phyloP scores from a whole-genome alignment of 2,797 vertebrate species.

The Varecia variegata region DNA sequence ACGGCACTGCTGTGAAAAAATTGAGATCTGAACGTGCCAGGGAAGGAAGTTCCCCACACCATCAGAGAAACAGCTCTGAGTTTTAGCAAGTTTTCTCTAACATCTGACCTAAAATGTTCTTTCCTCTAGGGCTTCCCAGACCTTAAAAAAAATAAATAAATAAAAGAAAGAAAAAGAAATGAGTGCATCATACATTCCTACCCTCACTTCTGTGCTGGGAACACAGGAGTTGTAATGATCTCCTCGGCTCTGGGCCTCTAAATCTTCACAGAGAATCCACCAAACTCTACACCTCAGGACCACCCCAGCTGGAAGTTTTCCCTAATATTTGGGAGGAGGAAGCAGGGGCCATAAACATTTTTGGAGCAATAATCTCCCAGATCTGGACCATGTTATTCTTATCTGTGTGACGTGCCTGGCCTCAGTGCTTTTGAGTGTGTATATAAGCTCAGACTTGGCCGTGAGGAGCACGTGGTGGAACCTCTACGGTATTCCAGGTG shows the following conservation, averaged over 20 bases:
- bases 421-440: not conserved
- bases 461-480: not conserved
- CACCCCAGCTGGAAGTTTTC: not conserved
- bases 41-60: not conserved
- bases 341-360: not conserved
- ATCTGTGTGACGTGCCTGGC: not conserved
- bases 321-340: not conserved
- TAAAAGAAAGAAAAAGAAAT: not conserved
- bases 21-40: not conserved
- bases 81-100: not conserved
- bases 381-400: not conserved
- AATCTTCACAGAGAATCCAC: not conserved
- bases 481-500: not conserved
- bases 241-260: not conserved
- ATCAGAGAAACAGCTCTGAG: not conserved
- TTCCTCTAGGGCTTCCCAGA: not conserved
- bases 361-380: not conserved
- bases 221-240: not conserved
- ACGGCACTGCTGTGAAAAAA: not conserved
- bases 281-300: not conserved
- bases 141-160: not conserved
- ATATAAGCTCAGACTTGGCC: not conserved
- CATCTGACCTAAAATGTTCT: slow-evolving; percentile 6
- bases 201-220: not conserved
- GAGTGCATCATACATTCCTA: not conserved